phyloP scores from a whole-genome alignment of 2,888 invertebrate genomes.

The Schrankia costaestrigalis region DNA sequence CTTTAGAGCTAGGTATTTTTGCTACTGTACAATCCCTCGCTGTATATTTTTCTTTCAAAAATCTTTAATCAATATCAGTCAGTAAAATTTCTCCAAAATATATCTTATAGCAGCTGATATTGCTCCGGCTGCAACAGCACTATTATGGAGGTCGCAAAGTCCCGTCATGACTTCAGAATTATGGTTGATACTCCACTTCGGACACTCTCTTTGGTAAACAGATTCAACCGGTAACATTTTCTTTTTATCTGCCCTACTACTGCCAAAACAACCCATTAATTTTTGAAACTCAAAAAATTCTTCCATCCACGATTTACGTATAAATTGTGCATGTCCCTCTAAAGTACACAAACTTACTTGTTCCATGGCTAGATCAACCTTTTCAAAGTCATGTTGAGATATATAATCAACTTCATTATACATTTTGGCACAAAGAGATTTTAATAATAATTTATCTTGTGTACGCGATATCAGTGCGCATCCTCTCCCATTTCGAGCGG shows the following conservation, averaged over 20 bases:
- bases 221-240: neutral
- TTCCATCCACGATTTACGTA: conserved; percentile 41
- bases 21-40: too few relatives aligned
- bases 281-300: conserved; percentile 36
- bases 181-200: neutral
- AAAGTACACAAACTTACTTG: conserved; percentile 44
- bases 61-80: too few relatives aligned
- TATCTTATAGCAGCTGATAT: conserved; percentile 8
- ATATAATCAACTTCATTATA: conserved; percentile 44
- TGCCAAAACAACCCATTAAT: conserved; percentile 42
- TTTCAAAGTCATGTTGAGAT: conserved; percentile 25
- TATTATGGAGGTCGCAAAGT: conserved; percentile 7
- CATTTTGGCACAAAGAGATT: conserved; percentile 31
- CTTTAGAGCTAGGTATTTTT: too few relatives aligned
- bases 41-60: too few relatives aligned
- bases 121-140: conserved; percentile 7
- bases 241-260: neutral
- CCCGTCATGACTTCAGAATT: conserved; percentile 6
- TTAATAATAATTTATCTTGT: conserved; percentile 30
- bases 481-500: conserved; percentile 9
- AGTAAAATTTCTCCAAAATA: conserved; percentile 7
- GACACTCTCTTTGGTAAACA: conserved; percentile 1
- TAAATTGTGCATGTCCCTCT: conserved; percentile 43
- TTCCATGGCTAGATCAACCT: conserved; percentile 47
- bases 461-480: conserved; percentile 1